A percentile compares a stretch with the other conserved stretches of the same genome.
phyloP scores from a whole-genome alignment of 2,113 vertebrate genomes.

The Pithys albifrons region DNA sequence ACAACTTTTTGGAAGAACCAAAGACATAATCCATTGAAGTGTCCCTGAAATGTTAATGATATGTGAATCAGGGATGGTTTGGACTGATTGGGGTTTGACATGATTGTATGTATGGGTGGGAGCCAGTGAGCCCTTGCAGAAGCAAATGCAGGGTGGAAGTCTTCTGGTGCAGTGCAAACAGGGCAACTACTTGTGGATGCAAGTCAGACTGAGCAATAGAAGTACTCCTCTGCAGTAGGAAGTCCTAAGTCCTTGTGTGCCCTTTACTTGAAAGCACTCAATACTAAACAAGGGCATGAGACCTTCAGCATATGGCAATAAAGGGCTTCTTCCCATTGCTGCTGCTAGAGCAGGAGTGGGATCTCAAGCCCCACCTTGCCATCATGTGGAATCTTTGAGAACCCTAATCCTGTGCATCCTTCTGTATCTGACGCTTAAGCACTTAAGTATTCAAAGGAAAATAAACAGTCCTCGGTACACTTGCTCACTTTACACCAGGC shows the following conservation, averaged over 20 bases:
- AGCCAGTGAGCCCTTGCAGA: not conserved
- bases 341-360: not conserved
- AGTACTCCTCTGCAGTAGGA: not conserved
- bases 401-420: not conserved
- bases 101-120: not conserved
- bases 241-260: not conserved
- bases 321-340: not conserved
- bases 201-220: not conserved
- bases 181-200: not conserved
- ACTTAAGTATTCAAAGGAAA: not conserved
- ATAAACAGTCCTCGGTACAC: not conserved
- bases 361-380: not conserved
- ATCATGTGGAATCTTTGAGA: not conserved
- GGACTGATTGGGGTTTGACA: not conserved
- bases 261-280: not conserved
- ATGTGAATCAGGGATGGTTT: not conserved
- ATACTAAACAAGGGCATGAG: not conserved
- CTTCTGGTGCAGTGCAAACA: not conserved
- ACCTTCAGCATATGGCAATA: fast-evolving
- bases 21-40: not conserved
- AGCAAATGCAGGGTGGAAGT: not conserved
- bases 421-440: not conserved
- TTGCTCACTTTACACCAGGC: not conserved
- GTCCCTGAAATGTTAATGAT: not conserved
- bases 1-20: not conserved